These are phyloP conservation scores for Nomada lathburiana DNA, from an alignment of 2,888 invertebrate species.

Conservation along the genomic window DNA sequence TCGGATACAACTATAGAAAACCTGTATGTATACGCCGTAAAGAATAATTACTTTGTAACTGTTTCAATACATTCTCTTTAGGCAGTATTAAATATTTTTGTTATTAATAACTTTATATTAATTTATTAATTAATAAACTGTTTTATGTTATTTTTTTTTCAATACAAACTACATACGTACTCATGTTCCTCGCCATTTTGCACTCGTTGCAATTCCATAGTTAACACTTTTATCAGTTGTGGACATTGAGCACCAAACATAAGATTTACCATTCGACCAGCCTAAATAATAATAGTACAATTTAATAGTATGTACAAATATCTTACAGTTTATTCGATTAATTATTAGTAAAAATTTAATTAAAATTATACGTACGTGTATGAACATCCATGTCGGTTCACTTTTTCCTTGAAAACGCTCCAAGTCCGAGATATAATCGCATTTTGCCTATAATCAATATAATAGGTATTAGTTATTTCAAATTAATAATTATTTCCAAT, in stretches of 20 bases:
- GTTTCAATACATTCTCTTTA: background rate
- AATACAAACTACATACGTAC: constrained; percentile 63
- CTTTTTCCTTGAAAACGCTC: constrained; percentile 93
- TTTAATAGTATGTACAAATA: background rate
- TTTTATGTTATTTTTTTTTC: background rate
- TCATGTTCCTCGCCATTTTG: constrained; percentile 78
- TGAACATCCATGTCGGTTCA: constrained; percentile 96
- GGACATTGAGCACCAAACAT: constrained; percentile 96
- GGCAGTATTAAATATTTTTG: background rate
- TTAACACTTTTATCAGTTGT: constrained; percentile 89
- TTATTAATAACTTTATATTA: too few species aligned
- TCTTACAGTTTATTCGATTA: background rate
- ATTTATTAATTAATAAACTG: too few species aligned
- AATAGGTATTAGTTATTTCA: background rate
- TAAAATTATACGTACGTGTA: constrained; percentile 79
- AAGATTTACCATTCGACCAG: constrained; percentile 91
- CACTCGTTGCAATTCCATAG: constrained; percentile 86
- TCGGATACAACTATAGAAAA: constrained; percentile 82
- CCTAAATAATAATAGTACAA: constrained; percentile 84
- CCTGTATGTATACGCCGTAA: constrained; percentile 45
- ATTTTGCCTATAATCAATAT: constrained; percentile 76
- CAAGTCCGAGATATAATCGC: constrained; percentile 90
- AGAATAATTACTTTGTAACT: constrained; percentile 3
- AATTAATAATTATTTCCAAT: background rate
- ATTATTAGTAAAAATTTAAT: background rate